These are phyloP conservation scores for Trichogramma pretiosum DNA, from an alignment of 1,140 invertebrate genomes.

Conservation along the genomic window DNA sequence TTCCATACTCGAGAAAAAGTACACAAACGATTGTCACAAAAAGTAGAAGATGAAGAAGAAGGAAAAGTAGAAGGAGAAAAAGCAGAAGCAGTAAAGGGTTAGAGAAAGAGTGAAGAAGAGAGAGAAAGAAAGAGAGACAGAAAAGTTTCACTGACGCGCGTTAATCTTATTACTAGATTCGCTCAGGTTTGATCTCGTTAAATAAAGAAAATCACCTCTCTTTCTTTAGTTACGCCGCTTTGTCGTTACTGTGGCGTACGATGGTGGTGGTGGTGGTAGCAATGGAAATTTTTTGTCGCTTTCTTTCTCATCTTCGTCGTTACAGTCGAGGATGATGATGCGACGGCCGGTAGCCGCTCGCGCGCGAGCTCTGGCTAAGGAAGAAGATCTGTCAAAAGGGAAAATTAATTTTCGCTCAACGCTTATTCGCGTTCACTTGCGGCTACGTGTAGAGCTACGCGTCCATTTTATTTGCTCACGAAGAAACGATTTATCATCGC, in stretches of 20 bases:
- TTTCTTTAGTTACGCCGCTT: neutral
- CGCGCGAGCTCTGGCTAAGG: too few relatives aligned
- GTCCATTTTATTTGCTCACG: constrained; percentile 3
- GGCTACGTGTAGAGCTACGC: neutral
- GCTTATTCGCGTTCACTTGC: neutral
- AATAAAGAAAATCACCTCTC: neutral
- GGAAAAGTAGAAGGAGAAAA: too few relatives aligned
- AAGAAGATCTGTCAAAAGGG: constrained; percentile 1
- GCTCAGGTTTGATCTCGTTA: neutral
- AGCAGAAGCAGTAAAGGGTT: too few relatives aligned
- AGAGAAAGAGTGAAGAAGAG: neutral
- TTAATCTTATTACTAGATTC: constrained; percentile 12
- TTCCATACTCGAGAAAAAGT: constrained; percentile 1
- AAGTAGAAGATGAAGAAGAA: too few relatives aligned
- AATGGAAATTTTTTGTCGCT: too few relatives aligned
- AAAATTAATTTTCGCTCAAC: constrained; percentile 6
- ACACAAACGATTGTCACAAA: too few relatives aligned
- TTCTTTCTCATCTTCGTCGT: too few relatives aligned
- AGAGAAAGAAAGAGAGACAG: neutral
- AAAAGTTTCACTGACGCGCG: neutral
- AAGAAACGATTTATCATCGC: constrained; percentile 11
- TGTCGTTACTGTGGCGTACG: too few relatives aligned
- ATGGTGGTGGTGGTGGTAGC: too few relatives aligned
- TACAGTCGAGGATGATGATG: too few relatives aligned
- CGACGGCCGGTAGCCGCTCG: too few relatives aligned